Evolutionary conservation across 2,888 invertebrate genomes (phyloP).

Genomic region (Heliconius cydno): DNA sequence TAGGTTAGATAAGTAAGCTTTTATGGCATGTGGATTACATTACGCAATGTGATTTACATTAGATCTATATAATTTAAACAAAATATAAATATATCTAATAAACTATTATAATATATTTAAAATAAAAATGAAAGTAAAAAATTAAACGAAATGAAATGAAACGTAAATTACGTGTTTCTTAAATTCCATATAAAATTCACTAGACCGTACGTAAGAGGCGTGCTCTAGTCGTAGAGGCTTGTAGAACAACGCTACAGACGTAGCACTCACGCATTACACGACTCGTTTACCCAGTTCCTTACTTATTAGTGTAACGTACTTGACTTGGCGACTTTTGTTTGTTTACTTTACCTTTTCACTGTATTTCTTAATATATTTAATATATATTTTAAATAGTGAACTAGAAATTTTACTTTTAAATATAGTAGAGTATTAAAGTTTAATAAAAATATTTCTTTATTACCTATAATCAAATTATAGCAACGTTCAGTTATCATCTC

Average conservation of each 20-base stretch:
- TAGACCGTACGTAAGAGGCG: slow-evolving; percentile 11
- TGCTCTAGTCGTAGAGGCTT: slow-evolving; percentile 28
- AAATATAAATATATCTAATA: neutral
- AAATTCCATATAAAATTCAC: slow-evolving; percentile 8
- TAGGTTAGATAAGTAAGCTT: slow-evolving; percentile 33
- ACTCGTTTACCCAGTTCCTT: slow-evolving; percentile 24
- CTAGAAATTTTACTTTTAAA: neutral
- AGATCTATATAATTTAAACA: neutral
- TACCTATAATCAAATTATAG: neutral
- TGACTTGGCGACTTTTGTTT: neutral
- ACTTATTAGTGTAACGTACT: slow-evolving; percentile 20
- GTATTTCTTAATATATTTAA: neutral
- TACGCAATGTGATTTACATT: neutral
- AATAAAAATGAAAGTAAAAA: neutral
- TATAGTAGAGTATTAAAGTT: neutral
- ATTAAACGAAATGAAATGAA: slow-evolving; percentile 4
- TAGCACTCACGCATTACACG: slow-evolving; percentile 36
- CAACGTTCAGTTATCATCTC: neutral
- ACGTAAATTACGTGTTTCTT: neutral
- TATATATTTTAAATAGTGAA: neutral
- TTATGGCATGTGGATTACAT: neutral
- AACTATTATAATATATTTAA: neutral
- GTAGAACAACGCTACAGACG: slow-evolving; percentile 33
- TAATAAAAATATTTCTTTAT: neutral
- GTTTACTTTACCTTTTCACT: neutral